Base-by-base conservation (phyloP, 2,888 invertebrate genomes). In the Dryococelus australis region DNA sequence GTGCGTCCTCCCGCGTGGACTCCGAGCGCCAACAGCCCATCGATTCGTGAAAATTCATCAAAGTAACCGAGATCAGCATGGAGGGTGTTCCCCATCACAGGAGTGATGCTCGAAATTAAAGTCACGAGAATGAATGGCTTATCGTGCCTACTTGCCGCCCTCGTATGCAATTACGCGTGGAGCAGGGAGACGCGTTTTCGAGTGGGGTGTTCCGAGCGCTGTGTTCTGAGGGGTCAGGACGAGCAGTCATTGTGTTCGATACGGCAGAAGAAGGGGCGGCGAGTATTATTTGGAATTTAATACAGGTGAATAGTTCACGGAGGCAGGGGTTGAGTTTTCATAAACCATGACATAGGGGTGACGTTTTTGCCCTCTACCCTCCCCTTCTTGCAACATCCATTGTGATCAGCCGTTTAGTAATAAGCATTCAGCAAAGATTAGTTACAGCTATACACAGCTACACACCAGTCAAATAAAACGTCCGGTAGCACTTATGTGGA, bases 91-190 rank as follows among this genome's bases (percentile, higher is more conserved):
- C 4, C 3, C 24, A n/a, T 20, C 24, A n/a, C 8, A n/a, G n/a
- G 65, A 24, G n/a, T 65, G 6, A 65, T 65, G 65, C 65, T 65
- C 65, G 65, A 65, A 65, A 65, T 65, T 65, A 65, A 65, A 65
- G 65, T 65, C 65, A 65, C n/a, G 65, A 65, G 65, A 65, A 65
- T 65, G 65, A 65, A 65, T 65, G 65, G 65, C 16, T 65, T 65
- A 65, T 65, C 65, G 65, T 65, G n/a, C 65, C n/a, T n/a, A 20
- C n/a, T 65, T 65, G 24, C n/a, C 65, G 4, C 65, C n/a, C 65
- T 65, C 65, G 65, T 47, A 47, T 65, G 65, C 65, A 65, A 65
- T 65, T 65, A 65, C 65, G 0, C 8, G 65, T n/a, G 65, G 65
- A 0, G n/a, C 12, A 65, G 65, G n/a, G 65, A 65, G 65, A 24